Evolutionary conservation across 2,888 invertebrate species (phyloP).

Genomic region (Drosophila borealis): DNA sequence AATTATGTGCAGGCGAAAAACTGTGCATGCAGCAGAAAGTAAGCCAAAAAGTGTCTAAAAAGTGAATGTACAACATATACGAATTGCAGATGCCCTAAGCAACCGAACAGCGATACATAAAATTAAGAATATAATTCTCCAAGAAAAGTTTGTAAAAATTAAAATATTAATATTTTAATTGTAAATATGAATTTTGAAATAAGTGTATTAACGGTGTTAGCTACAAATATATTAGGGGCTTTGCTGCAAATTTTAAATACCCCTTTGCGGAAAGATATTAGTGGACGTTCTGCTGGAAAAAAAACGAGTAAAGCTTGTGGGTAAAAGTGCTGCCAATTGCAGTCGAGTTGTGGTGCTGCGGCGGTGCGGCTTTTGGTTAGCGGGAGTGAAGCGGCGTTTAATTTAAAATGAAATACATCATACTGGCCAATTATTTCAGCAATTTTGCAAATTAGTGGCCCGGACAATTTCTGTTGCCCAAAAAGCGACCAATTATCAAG

Average conservation of each 20-base stretch:
- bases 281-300: slow-evolving; percentile 2
- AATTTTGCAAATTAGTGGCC: slow-evolving; percentile 76
- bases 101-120: not conserved
- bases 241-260: not conserved
- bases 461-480: slow-evolving; percentile 43
- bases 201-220: no score
- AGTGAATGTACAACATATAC: slow-evolving; percentile 3
- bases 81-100: slow-evolving; percentile 17
- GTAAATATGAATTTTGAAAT: no score
- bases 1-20: slow-evolving; percentile 53
- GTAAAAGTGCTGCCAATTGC: slow-evolving; percentile 60
- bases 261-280: not conserved
- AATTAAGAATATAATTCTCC: not conserved
- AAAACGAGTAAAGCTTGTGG: slow-evolving; percentile 21
- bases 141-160: not conserved
- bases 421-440: slow-evolving; percentile 71
- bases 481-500: slow-evolving; percentile 63
- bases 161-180: no score
- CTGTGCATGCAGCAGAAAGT: slow-evolving; percentile 33
- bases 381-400: slow-evolving; percentile 49
- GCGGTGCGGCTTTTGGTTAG: slow-evolving; percentile 23
- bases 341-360: slow-evolving; percentile 52
- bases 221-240: no score
- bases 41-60: slow-evolving; percentile 15
- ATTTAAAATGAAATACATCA: slow-evolving; percentile 72